Evolutionary conservation across 1,140 invertebrate species (phyloP).

Genomic region (Cotesia chilonis): DNA sequence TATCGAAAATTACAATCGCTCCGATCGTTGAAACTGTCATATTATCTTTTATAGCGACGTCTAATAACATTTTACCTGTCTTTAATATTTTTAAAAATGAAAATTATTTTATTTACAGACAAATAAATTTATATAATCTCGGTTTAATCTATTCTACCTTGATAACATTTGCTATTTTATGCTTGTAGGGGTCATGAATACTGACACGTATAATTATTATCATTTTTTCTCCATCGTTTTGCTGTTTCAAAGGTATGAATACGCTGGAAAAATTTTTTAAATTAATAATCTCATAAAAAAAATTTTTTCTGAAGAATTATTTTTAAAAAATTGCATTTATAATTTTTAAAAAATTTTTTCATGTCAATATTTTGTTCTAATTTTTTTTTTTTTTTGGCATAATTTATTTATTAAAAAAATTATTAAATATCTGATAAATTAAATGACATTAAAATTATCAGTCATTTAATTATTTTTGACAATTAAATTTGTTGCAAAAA

Average conservation of each 20-base stretch:
- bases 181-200: conserved; percentile 67
- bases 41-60: conserved; percentile 65
- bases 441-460: too few relatives aligned
- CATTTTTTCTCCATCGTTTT: conserved; percentile 63
- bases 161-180: conserved; percentile 69
- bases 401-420: too few relatives aligned
- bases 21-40: conserved; percentile 69
- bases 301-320: too few relatives aligned
- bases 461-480: too few relatives aligned
- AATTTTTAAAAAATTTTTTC: too few relatives aligned
- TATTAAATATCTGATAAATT: too few relatives aligned
- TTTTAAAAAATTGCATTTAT: too few relatives aligned
- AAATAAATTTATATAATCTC: not conserved
- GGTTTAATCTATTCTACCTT: conserved; percentile 58
- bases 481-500: too few relatives aligned
- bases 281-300: not conserved
- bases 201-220: conserved; percentile 70
- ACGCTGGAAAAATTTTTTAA: conserved; percentile 53
- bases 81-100: conserved; percentile 39
- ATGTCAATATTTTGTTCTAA: too few relatives aligned
- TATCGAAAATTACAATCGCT: conserved; percentile 70
- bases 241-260: conserved; percentile 69
- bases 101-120: not conserved
- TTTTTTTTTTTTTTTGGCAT: too few relatives aligned
- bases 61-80: conserved; percentile 69